These are phyloP conservation scores for Rhinichthys klamathensis DNA, from an alignment of 2,113 vertebrate genomes.

Conservation along the genomic window DNA sequence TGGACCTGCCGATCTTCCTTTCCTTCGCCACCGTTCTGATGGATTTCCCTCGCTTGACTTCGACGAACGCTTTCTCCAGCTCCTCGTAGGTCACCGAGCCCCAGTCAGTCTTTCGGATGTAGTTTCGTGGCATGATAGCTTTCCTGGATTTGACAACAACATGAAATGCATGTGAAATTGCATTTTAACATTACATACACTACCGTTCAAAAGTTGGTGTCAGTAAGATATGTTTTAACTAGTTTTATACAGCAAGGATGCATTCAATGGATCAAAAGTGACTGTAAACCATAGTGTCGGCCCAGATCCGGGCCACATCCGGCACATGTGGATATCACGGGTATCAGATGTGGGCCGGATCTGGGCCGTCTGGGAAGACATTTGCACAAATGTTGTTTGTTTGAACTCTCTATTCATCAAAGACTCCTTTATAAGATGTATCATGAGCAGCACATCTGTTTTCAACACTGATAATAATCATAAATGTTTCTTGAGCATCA, in stretches of 20 bases:
- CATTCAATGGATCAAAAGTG: background rate
- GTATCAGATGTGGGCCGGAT: too few relatives aligned
- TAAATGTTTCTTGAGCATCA: background rate
- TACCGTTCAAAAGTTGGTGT: too few relatives aligned
- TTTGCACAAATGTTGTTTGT: background rate
- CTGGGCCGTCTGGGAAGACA: background rate
- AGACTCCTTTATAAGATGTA: background rate
- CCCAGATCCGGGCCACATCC: too few relatives aligned
- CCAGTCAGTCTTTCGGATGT: constrained; percentile 24
- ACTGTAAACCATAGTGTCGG: background rate
- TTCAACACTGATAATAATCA: background rate
- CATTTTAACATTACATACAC: too few relatives aligned
- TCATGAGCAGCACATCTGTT: background rate
- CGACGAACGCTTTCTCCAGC: constrained; percentile 14
- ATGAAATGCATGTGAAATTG: background rate
- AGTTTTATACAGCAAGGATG: background rate
- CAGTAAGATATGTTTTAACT: too few relatives aligned
- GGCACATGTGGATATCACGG: too few relatives aligned
- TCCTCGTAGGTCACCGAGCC: constrained; percentile 31
- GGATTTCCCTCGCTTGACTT: constrained; percentile 25
- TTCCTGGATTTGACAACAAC: background rate
- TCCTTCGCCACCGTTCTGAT: constrained; percentile 35
- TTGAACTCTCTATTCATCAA: background rate
- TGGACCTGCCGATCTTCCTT: constrained; percentile 36
- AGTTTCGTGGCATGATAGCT: constrained; percentile 34